Conservation (phyloP, 1,140 invertebrate species). For the Tetramorium alpestre region DNA sequence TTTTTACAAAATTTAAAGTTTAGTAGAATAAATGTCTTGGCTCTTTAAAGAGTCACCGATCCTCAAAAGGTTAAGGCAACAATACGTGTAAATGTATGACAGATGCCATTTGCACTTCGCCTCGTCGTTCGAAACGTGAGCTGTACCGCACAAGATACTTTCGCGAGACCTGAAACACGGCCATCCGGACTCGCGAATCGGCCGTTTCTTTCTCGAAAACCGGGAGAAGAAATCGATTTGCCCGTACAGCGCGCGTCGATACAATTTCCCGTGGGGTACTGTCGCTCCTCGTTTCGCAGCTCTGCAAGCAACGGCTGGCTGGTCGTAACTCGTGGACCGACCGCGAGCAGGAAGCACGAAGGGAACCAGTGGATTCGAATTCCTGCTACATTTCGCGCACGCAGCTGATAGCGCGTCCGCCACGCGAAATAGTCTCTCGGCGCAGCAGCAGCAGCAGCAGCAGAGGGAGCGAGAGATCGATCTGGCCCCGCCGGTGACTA, state of each 20-base stretch:
- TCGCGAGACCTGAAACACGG: background rate
- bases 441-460: background rate
- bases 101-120: background rate
- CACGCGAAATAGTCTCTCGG: slow-evolving; percentile 54
- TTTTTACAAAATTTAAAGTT: no score
- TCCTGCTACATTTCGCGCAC: slow-evolving; percentile 51
- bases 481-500: background rate
- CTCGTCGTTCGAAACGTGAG: background rate
- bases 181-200: background rate
- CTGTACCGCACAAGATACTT: background rate
- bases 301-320: slow-evolving; percentile 56
- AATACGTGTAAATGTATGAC: background rate
- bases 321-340: slow-evolving; percentile 62
- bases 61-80: background rate
- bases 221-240: slow-evolving; percentile 69
- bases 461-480: slow-evolving; percentile 2
- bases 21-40: no score
- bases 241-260: slow-evolving; percentile 62
- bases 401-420: slow-evolving; percentile 62
- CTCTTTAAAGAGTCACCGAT: no score
- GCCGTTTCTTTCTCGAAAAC: slow-evolving; percentile 13
- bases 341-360: slow-evolving; percentile 34
- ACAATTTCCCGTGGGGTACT: slow-evolving; percentile 69
- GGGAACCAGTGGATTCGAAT: slow-evolving; percentile 37
- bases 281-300: slow-evolving; percentile 68